Evolutionary conservation across 2,113 vertebrate species (phyloP).

Genomic region (Apaloderma vittatum): DNA sequence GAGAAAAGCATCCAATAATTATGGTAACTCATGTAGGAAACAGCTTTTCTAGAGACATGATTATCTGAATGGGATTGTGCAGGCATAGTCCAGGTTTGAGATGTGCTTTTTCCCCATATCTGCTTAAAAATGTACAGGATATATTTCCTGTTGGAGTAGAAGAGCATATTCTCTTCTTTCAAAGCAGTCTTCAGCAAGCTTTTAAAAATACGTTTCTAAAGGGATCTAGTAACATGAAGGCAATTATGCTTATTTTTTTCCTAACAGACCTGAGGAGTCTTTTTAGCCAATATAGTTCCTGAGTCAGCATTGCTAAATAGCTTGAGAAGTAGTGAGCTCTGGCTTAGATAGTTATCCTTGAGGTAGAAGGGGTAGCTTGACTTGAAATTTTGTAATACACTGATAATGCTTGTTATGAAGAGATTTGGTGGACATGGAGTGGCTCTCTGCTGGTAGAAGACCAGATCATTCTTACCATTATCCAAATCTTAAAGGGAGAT

Average conservation of each 20-base stretch:
- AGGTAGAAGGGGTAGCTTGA: background rate
- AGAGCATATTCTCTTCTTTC: background rate
- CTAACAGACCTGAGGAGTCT: background rate
- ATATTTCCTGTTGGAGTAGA: background rate
- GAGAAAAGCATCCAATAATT: background rate
- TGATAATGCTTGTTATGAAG: rapidly evolving
- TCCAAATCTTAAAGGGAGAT: background rate
- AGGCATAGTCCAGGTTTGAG: background rate
- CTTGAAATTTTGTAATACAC: background rate
- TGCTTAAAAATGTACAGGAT: background rate
- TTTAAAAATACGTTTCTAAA: background rate
- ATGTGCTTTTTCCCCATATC: background rate
- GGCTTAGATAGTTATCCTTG: rapidly evolving
- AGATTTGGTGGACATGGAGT: background rate
- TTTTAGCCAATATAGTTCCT: rapidly evolving
- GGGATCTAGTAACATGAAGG: background rate
- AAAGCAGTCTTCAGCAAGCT: background rate
- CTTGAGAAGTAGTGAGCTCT: background rate
- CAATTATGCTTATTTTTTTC: background rate
- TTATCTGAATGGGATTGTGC: background rate
- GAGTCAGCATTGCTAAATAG: background rate
- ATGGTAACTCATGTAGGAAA: background rate
- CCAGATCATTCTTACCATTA: background rate
- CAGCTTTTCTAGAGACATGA: background rate
- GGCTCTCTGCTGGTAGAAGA: background rate